phyloP scores from a whole-genome alignment of 2,888 invertebrate genomes.

The Papilio demoleus region DNA sequence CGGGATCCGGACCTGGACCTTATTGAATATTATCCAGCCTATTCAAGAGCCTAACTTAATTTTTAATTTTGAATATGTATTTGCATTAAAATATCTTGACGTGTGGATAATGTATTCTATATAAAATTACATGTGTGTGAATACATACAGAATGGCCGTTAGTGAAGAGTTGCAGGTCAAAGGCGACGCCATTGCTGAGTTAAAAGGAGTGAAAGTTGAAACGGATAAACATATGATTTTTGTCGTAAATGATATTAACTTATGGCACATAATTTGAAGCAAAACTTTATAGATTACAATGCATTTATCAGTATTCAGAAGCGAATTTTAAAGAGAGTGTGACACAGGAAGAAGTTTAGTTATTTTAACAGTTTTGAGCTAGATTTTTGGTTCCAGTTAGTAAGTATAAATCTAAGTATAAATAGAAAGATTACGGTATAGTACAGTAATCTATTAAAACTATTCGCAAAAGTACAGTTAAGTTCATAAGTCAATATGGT shows the following conservation, averaged over 20 bases:
- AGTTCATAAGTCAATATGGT: constrained; percentile 26
- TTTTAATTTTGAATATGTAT: constrained; percentile 42
- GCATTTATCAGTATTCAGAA: background rate
- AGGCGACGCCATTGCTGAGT: constrained; percentile 53
- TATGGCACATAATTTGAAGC: background rate
- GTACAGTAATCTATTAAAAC: background rate
- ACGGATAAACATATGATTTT: constrained; percentile 13
- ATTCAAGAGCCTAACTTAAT: too few species aligned
- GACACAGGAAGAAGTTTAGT: too few species aligned
- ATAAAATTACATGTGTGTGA: constrained; percentile 7
- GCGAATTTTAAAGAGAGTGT: too few species aligned
- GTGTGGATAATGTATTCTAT: background rate
- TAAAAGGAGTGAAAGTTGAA: constrained; percentile 50
- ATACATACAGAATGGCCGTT: constrained; percentile 59
- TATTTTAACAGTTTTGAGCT: too few species aligned
- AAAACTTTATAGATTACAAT: background rate
- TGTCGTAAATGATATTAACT: background rate
- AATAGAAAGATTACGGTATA: too few species aligned
- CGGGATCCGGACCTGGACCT: too few species aligned
- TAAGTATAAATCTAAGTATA: too few species aligned
- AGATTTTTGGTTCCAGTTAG: too few species aligned
- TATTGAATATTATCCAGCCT: too few species aligned
- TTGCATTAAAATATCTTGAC: background rate
- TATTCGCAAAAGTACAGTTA: constrained; percentile 37
- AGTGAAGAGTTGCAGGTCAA: constrained; percentile 62